phyloP scores from a whole-genome alignment of 2,797 vertebrate genomes.

The Pseudotriccus pelzelni region DNA sequence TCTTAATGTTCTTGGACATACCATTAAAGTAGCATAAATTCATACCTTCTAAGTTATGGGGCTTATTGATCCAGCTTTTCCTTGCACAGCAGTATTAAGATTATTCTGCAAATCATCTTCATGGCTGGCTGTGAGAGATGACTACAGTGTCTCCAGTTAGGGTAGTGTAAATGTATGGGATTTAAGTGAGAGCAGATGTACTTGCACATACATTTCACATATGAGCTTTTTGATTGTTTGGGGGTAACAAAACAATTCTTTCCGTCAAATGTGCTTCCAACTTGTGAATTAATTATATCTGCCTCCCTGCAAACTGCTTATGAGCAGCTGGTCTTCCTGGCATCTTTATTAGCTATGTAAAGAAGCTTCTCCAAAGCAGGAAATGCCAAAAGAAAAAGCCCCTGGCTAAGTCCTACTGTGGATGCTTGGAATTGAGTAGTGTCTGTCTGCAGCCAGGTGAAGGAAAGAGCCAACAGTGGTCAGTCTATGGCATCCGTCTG shows the following conservation, averaged over 20 bases:
- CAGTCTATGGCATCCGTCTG: not conserved
- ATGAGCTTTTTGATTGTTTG: not conserved
- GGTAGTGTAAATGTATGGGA: not conserved
- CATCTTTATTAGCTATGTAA: slow-evolving; percentile 40
- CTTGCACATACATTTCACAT: not conserved
- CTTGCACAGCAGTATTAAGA: slow-evolving; percentile 48
- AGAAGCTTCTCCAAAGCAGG: slow-evolving; percentile 10
- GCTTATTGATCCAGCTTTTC: slow-evolving; percentile 36
- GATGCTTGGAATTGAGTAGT: fast-evolving
- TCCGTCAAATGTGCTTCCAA: slow-evolving; percentile 28
- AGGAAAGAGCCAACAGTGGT: not conserved
- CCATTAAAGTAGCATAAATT: slow-evolving; percentile 17
- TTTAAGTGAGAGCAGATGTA: slow-evolving; percentile 35
- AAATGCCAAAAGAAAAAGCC: not conserved
- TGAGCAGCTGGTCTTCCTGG: slow-evolving; percentile 32
- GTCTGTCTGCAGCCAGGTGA: not conserved
- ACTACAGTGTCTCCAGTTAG: not conserved
- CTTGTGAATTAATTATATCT: slow-evolving; percentile 51
- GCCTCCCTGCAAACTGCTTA: slow-evolving; percentile 12
- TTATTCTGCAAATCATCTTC: slow-evolving; percentile 65
- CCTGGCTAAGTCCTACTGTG: not conserved
- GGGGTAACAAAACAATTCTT: slow-evolving; percentile 26
- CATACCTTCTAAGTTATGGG: not conserved
- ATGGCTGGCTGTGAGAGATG: not conserved
- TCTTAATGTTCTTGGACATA: slow-evolving; percentile 11